Evolutionary conservation across 2,797 vertebrate species (phyloP), one percentile per base, ranked within the genome.

Genomic region (Hippocampus kuda): DNA sequence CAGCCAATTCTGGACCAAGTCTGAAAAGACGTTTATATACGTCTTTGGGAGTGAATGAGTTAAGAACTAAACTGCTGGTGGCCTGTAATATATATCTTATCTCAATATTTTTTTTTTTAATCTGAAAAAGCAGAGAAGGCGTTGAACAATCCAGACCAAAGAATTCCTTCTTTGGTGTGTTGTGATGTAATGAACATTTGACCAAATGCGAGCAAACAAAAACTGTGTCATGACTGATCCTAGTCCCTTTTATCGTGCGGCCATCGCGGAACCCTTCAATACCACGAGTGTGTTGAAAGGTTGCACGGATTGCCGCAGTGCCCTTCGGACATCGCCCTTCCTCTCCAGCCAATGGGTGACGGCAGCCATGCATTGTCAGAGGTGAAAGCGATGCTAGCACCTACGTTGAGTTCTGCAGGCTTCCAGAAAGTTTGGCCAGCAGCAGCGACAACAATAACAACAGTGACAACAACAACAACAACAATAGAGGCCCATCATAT

Each of bases 381-480:
- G 69, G 79, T 75, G 75, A 81, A 73, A 86, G 77, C 83, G 76
- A 83, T 76, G 75, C 79, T 74, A 79, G 85, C 80, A 92, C 91
- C 89, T 91, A 92, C 91, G 76, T 91, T 89, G 87, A 86, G 82
- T 84, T 92, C 91, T 86, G 88, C 83, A 57, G 89, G 89, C 90
- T 92, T 92, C 91, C 91, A 84, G 84, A 83, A 88, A 87, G 73
- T 85, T 86, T 84, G 86, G 82, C 88, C 82, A 81, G 85, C 85
- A 84, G 88, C 89, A 90, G 84, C 83, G 90, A 84, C 75, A 82
- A 84, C 75, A 85, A 68, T 71, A 80, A 81, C 78, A 83, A 88
- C 79, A 82, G 72, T 67, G 87, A 81, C 68, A 83, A 85, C 63
- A 80, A 85, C 78, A 82, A 81, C 77, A 82, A 85, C 65, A 74